Evolutionary conservation across 2,797 vertebrate species (phyloP), one percentile per base, ranked within the genome.

Genomic region (Epinephelus malabaricus): DNA sequence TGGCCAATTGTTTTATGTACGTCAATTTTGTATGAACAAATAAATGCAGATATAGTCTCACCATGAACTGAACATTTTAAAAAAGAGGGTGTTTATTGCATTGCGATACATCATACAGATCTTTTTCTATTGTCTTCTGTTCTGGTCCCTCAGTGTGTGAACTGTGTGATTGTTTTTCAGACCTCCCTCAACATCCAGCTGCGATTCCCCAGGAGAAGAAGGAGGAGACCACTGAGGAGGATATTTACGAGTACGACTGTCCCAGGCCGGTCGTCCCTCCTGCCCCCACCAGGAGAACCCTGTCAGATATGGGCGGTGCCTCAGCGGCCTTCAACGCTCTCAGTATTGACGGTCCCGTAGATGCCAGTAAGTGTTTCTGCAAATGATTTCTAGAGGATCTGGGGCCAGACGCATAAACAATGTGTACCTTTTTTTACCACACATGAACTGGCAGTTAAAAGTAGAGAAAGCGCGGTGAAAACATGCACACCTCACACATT

Each of bases 171-270:
- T 21, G 3, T 60, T 54, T 86, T 73, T 17, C 81, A 93, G 93
- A 93, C 2, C 73, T 69, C 51, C 80, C 83, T 63, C 83, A 70
- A 8, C 89, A 45, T 53, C 2, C 56, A 5, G 71, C 84, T 21
- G 27, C 34, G 14, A 80, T 88, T 87, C 7, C 92, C 90, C 0
- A 83, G 84, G 84, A 90, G 38, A 76, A 10, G 90, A 94, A 34
- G 94, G 88, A 95, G 0, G 95, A 96, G 21, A 69, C 84, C 0
- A 91, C 93, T 23, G 95, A 95, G 1, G 97, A 97, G 30, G 97
- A 98, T 0, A 92, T 18, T 90, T 97, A 97, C 6, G 95, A 96
- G 40, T 99, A 98, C 0, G 97, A 98, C 75, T 86, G 97, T 63
- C 98, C 98, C 71, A 96, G 96, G 40, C 92, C 97, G 0, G 89